Base-by-base conservation (phyloP, 2,888 invertebrate genomes). In the Dichetophora obliterata region DNA sequence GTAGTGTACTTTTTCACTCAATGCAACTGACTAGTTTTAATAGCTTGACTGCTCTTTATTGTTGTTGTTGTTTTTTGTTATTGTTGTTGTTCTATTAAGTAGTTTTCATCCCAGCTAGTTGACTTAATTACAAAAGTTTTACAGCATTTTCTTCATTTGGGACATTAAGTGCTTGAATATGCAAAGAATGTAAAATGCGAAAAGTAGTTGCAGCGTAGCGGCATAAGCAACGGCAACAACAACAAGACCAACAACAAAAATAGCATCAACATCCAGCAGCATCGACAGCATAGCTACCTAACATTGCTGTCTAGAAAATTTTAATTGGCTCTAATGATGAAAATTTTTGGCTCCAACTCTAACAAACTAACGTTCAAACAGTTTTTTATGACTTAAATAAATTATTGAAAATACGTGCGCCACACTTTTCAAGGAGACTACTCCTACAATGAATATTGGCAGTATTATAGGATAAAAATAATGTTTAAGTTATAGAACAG, bases 111-210 rank as follows among this genome's bases (percentile, higher is more conserved):
- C 73, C 73, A 48, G 16, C 50, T 19, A 73, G 70, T 50, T 63
- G 63, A 73, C 73, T 73, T 73, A 73, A 73, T 73, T 73, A 73
- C 73, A 48, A 73, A 73, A 73, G 48, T 73, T 73, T 43, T 73
- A 50, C 61, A 43, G 37, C 61, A 73, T 73, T 73, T 63, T 73
- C 73, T 50, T 63, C 73, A 73, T 73, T 73, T 65, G 73, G 27
- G 73, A 77, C 78, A 80, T 78, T 81, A 78, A 81, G 75, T 77
- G 77, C 77, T 75, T 66, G 69, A 78, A 78, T 77, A 78, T 77
- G 79, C 77, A 75, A 48, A 75, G 77, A 81, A 79, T 77, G 77
- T 76, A 66, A 78, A 81, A 80, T 77, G 70, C 54, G 65, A 63
- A 66, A n/a, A 3, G 3, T 43, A 63, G 61, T 48, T 68, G 75